Conservation (phyloP, 2,113 vertebrate genomes). For the Puffinus mauretanicus region DNA sequence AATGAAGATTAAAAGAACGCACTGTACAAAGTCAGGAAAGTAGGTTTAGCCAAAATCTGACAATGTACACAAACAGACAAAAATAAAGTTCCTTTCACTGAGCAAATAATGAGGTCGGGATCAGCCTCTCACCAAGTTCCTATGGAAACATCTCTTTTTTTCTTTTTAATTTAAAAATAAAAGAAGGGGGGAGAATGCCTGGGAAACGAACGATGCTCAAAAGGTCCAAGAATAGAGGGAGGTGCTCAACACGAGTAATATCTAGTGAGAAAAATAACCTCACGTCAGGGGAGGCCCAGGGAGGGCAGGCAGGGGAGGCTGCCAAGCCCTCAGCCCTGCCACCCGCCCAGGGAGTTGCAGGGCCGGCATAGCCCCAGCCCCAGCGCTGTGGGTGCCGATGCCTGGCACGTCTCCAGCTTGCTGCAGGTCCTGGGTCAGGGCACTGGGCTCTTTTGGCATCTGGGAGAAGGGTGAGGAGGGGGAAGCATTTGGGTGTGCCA, state of each 20-base stretch:
- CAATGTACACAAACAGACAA: slow-evolving; percentile 70
- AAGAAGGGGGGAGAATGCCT: slow-evolving; percentile 38
- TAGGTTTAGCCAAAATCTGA: slow-evolving; percentile 66
- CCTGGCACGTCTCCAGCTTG: neutral
- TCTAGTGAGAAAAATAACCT: neutral
- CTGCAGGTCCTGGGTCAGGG: neutral
- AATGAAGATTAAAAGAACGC: slow-evolving; percentile 72
- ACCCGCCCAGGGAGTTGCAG: neutral
- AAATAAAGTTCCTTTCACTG: slow-evolving; percentile 74
- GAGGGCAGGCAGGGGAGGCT: neutral
- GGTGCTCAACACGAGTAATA: neutral
- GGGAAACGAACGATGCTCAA: neutral
- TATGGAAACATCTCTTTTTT: slow-evolving; percentile 72
- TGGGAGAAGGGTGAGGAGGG: neutral
- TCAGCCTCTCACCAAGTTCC: slow-evolving; percentile 68
- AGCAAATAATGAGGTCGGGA: slow-evolving; percentile 60
- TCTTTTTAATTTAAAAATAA: slow-evolving; percentile 58
- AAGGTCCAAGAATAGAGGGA: slow-evolving; percentile 53
- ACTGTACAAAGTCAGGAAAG: slow-evolving; percentile 71
- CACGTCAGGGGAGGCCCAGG: neutral
- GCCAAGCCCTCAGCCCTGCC: neutral
- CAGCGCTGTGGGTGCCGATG: neutral
- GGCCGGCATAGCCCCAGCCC: neutral
- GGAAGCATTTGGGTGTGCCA: neutral
- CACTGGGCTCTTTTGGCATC: neutral